Percentiles rank a stretch among this genome's conserved stretches.
These are phyloP conservation scores for Melinaea menophilus DNA, from an alignment of 2,888 invertebrate genomes.

Conservation along the genomic window DNA sequence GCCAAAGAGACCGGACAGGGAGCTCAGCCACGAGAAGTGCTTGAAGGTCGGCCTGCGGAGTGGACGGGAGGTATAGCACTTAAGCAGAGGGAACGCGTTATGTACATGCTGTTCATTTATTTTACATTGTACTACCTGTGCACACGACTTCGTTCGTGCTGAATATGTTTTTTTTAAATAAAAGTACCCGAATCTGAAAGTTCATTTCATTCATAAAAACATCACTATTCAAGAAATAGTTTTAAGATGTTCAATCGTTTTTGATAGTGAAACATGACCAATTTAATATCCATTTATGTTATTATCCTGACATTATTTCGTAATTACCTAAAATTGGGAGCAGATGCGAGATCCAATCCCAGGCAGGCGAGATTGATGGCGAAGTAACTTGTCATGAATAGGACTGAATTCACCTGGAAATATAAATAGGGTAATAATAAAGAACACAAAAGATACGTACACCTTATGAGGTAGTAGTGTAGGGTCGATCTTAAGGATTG, in stretches of 20 bases:
- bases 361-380: slow-evolving; percentile 97
- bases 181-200: too few relatives aligned
- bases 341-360: slow-evolving; percentile 96
- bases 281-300: too few relatives aligned
- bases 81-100: too few relatives aligned
- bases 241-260: too few relatives aligned
- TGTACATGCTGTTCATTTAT: too few relatives aligned
- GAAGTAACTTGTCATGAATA: slow-evolving; percentile 97
- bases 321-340: slow-evolving; percentile 94
- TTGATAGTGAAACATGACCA: too few relatives aligned
- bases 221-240: too few relatives aligned
- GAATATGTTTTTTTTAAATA: too few relatives aligned
- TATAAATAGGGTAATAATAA: background rate
- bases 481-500: too few relatives aligned
- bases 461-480: background rate
- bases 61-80: background rate
- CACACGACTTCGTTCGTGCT: too few relatives aligned
- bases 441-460: background rate
- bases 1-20: slow-evolving; percentile 89
- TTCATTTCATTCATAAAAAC: too few relatives aligned
- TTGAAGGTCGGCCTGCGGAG: slow-evolving; percentile 91
- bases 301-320: background rate
- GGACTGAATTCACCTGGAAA: slow-evolving; percentile 89
- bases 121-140: too few relatives aligned
- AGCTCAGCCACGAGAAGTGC: slow-evolving; percentile 97